phyloP scores from a whole-genome alignment of 92 coral and sea anemone genomes.

The Palythoa heliodiscus region DNA sequence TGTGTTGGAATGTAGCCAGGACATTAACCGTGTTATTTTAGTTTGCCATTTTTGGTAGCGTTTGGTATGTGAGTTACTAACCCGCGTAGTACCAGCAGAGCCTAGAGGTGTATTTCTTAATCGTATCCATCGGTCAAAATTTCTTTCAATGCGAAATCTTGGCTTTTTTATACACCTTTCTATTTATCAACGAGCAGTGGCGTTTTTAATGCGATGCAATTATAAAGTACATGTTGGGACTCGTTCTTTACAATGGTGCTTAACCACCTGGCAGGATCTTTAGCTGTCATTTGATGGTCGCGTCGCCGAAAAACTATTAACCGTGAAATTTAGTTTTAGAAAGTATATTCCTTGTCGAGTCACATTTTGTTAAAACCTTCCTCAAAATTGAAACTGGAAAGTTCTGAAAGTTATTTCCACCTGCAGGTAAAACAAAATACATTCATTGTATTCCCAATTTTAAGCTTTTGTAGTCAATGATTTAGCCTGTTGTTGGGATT shows the following conservation, averaged over 20 bases:
- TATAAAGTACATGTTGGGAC: background rate
- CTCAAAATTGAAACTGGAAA: background rate
- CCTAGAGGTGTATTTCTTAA: background rate
- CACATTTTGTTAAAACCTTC: background rate
- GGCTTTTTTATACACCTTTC: background rate
- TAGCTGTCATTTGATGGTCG: slow-evolving; percentile 15
- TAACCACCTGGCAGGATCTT: slow-evolving; percentile 13
- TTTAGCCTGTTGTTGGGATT: too few relatives aligned
- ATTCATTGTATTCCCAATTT: background rate
- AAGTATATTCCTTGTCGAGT: background rate
- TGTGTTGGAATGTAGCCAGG: slow-evolving; percentile 44
- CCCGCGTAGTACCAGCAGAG: too few relatives aligned
- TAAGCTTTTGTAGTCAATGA: too few relatives aligned
- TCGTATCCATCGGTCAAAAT: background rate
- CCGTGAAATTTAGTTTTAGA: background rate
- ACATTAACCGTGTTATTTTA: background rate
- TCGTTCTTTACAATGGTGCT: background rate
- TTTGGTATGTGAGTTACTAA: too few relatives aligned
- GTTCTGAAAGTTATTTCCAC: background rate
- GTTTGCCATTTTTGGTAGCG: background rate
- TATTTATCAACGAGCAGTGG: background rate
- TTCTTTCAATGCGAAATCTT: background rate
- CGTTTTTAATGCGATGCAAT: background rate
- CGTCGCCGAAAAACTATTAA: background rate
- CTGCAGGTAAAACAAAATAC: background rate